phyloP scores from a whole-genome alignment of 2,888 invertebrate genomes.

The Galerucella calmariensis region DNA sequence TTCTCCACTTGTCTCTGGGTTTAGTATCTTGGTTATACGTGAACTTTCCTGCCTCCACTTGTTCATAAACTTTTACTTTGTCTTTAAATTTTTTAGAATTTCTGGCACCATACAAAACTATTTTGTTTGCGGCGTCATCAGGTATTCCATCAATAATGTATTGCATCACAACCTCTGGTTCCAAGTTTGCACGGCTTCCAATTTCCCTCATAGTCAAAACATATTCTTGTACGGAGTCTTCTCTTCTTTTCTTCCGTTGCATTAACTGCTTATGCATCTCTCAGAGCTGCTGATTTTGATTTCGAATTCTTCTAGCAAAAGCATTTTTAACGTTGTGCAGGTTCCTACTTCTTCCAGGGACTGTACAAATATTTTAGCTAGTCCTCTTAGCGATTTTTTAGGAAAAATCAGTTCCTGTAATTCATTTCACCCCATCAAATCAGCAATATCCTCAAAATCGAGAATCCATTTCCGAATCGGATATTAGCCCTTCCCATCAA shows the following conservation, averaged over 20 bases:
- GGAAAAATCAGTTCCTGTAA: constrained; percentile 53
- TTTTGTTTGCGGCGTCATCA: constrained; percentile 47
- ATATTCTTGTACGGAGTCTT: constrained; percentile 59
- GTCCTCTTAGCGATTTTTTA: constrained; percentile 51
- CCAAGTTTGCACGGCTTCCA: constrained; percentile 56
- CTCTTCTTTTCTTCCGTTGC: constrained; percentile 52
- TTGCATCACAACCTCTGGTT: too few species aligned
- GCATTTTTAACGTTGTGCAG: constrained; percentile 46
- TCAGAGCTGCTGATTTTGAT: constrained; percentile 45
- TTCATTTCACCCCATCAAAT: constrained; percentile 50
- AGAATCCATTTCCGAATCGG: constrained; percentile 49
- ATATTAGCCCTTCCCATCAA: constrained; percentile 48
- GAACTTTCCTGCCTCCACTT: too few species aligned
- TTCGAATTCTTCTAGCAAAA: constrained; percentile 46
- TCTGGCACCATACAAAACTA: constrained; percentile 47
- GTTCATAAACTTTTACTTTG: not conserved
- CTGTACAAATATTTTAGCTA: constrained; percentile 52
- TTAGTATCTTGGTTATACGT: too few species aligned
- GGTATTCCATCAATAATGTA: too few species aligned
- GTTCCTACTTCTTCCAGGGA: constrained; percentile 47
- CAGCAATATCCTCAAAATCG: constrained; percentile 53
- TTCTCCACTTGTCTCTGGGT: too few species aligned
- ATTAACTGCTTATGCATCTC: constrained; percentile 44
- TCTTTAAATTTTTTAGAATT: constrained; percentile 35
- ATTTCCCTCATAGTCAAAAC: constrained; percentile 59